These are phyloP conservation scores for Ophion slaviceki DNA, from an alignment of 2,888 invertebrate genomes.

Conservation along the genomic window DNA sequence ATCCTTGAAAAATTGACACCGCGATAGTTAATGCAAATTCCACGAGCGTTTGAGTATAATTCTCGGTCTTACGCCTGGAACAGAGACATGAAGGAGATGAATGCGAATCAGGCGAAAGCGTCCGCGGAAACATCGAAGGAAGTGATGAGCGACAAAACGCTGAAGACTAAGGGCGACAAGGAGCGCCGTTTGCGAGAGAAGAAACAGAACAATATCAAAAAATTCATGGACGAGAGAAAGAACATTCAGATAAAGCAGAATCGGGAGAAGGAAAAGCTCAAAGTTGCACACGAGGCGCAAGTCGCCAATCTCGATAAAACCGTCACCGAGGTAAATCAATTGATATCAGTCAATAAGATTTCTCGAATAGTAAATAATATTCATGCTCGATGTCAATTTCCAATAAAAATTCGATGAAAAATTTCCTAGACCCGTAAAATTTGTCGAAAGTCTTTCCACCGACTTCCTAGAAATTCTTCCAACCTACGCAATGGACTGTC, in stretches of 20 bases:
- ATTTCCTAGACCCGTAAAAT: not conserved
- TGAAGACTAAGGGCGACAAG: conserved; percentile 88
- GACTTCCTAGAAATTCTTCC: not conserved
- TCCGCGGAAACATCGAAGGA: conserved; percentile 88
- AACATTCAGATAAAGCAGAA: conserved; percentile 85
- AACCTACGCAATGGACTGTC: too few species aligned
- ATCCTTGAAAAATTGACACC: too few species aligned
- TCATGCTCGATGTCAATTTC: not conserved
- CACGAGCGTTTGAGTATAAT: too few species aligned
- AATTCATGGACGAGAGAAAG: conserved; percentile 87
- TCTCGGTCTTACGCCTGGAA: not conserved
- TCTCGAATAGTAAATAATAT: conserved; percentile 14
- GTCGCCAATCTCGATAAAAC: conserved; percentile 84
- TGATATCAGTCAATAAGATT: not conserved
- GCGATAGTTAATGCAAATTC: too few species aligned
- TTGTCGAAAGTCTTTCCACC: not conserved
- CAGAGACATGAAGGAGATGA: conserved; percentile 88
- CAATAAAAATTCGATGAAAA: not conserved
- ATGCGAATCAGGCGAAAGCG: conserved; percentile 87
- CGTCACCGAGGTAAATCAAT: conserved; percentile 81
- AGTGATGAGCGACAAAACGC: conserved; percentile 87
- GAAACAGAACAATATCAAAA: conserved; percentile 88
- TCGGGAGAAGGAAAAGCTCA: conserved; percentile 86
- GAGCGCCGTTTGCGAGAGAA: conserved; percentile 87
- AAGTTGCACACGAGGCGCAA: conserved; percentile 86